phyloP scores from a whole-genome alignment of 2,797 vertebrate genomes.

The Sebastolobus alascanus region DNA sequence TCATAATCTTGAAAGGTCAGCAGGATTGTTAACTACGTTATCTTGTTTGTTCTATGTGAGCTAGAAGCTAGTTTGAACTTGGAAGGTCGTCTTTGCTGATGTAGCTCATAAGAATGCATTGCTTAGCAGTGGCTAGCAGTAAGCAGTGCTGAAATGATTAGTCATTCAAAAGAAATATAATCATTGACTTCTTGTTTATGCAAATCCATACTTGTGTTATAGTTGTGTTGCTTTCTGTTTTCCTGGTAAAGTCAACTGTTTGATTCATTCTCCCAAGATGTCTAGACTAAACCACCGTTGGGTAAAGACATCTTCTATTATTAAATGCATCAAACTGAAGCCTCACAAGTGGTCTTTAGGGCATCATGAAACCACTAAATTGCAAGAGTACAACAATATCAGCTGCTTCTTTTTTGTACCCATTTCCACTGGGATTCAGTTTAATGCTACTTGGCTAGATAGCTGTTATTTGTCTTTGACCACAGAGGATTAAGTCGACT shows the following conservation, averaged over 20 bases:
- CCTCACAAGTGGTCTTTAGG: not conserved
- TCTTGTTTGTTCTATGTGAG: not conserved
- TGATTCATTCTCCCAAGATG: not conserved
- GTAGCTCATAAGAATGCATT: not conserved
- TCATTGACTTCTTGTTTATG: not conserved
- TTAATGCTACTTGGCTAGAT: not conserved
- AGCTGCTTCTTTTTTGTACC: not conserved
- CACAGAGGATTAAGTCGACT: not conserved
- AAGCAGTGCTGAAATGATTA: not conserved
- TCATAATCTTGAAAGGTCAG: not conserved
- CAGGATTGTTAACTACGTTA: not conserved
- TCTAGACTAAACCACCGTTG: not conserved
- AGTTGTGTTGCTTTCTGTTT: not conserved
- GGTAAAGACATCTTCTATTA: not conserved
- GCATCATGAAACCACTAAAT: not conserved
- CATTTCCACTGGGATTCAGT: constrained; percentile 6
- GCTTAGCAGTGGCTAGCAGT: not conserved
- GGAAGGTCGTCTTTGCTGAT: not conserved
- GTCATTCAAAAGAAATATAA: not conserved
- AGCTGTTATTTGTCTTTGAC: not conserved
- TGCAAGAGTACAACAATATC: not conserved
- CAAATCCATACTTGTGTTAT: not conserved
- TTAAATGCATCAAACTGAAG: constrained; percentile 4
- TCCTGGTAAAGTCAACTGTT: not conserved
- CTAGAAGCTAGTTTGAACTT: not conserved